Conservation (phyloP, 1,140 invertebrate genomes). For the Pogonus chalceus region DNA sequence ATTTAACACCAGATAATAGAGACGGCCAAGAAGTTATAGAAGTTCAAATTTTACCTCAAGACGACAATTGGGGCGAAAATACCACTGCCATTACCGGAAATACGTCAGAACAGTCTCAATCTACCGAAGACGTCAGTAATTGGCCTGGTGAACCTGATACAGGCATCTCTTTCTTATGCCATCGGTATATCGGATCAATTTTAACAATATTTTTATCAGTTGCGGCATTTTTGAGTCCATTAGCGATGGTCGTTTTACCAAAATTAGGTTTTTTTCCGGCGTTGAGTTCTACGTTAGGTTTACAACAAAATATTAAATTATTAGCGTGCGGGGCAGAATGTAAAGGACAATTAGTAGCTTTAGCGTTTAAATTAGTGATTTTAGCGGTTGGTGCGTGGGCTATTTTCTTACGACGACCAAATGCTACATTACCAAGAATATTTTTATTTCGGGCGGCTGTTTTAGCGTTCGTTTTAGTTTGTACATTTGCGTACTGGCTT, state of each 20-base stretch:
- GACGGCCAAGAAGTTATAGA: slow-evolving; percentile 66
- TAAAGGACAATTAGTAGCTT: slow-evolving; percentile 75
- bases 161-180: slow-evolving; percentile 62
- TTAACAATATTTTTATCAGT: slow-evolving; percentile 67
- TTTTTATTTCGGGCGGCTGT: slow-evolving; percentile 85
- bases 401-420: slow-evolving; percentile 60
- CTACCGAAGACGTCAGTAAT: slow-evolving; percentile 78
- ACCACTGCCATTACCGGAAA: slow-evolving; percentile 95
- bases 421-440: slow-evolving; percentile 85
- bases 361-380: slow-evolving; percentile 85
- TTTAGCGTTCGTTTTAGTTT: slow-evolving; percentile 78
- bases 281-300: slow-evolving; percentile 39
- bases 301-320: slow-evolving; percentile 45
- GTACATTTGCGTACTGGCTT: slow-evolving; percentile 93
- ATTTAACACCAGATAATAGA: slow-evolving; percentile 47
- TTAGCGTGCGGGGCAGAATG: slow-evolving; percentile 70
- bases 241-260: slow-evolving; percentile 88
- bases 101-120: slow-evolving; percentile 88
- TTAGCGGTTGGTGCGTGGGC: slow-evolving; percentile 91
- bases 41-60: slow-evolving; percentile 81
- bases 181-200: slow-evolving; percentile 66
- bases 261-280: slow-evolving; percentile 72
- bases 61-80: slow-evolving; percentile 98
- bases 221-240: slow-evolving; percentile 79
- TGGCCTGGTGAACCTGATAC: slow-evolving; percentile 67